phyloP scores from a whole-genome alignment of 1,140 invertebrate genomes.

The Zeugodacus cucurbitae region DNA sequence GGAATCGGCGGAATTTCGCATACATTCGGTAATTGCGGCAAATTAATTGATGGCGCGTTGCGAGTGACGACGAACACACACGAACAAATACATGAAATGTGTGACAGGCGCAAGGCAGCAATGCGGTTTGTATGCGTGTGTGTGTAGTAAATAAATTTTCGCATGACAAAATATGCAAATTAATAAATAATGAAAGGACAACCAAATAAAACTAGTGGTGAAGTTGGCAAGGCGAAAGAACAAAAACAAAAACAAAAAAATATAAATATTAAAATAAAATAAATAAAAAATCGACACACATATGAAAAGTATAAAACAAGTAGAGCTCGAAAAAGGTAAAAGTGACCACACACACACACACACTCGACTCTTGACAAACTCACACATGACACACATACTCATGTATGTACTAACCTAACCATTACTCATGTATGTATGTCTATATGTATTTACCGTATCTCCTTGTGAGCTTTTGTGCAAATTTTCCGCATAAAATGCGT shows the following conservation, averaged over 20 bases:
- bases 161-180: constrained; percentile 43
- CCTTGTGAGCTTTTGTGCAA: background rate
- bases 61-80: constrained; percentile 5
- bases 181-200: background rate
- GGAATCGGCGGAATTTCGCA: constrained; percentile 28
- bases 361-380: too few relatives aligned
- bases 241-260: background rate
- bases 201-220: background rate
- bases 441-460: background rate
- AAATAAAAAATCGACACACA: background rate
- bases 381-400: background rate
- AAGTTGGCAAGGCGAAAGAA: background rate
- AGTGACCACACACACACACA: background rate
- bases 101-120: background rate
- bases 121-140: background rate
- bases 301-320: background rate
- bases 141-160: constrained; percentile 10
- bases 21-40: constrained; percentile 38
- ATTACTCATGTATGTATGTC: too few relatives aligned
- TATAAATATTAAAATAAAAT: background rate
- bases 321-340: background rate
- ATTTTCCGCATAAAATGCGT: constrained; percentile 35
- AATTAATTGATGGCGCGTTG: constrained; percentile 32
- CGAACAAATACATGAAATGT: background rate
- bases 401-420: too few relatives aligned